phyloP scores from a whole-genome alignment of 2,113 vertebrate genomes.

The Boulengeromyrus knoepffleri region DNA sequence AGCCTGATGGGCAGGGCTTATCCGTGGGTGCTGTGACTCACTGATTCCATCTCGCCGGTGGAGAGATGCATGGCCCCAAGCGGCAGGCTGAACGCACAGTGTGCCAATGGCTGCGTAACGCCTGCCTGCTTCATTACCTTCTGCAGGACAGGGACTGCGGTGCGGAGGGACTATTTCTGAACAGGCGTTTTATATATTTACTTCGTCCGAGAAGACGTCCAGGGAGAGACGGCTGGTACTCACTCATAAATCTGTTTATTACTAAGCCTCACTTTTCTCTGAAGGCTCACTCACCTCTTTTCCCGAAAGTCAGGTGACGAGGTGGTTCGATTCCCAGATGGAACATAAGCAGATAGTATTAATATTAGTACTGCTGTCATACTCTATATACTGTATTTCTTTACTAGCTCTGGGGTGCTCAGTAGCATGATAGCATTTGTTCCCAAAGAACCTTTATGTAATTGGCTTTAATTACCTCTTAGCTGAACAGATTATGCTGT shows the following conservation, averaged over 20 bases:
- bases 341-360: neutral
- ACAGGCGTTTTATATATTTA: neutral
- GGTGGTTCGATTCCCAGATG: slow-evolving; percentile 7
- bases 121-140: neutral
- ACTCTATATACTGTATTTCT: neutral
- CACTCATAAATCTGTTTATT: neutral
- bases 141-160: neutral
- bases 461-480: neutral
- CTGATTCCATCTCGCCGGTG: neutral
- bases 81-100: neutral
- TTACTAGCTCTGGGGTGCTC: neutral
- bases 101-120: neutral
- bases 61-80: neutral
- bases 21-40: neutral
- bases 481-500: neutral
- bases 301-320: neutral
- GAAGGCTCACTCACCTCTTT: neutral
- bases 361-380: neutral
- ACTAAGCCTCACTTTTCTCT: neutral
- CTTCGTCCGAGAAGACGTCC: neutral
- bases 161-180: neutral
- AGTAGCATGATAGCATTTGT: neutral
- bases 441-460: neutral
- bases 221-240: neutral
- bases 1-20: neutral